Percentiles rank a stretch among this genome's conserved stretches.
phyloP scores from a whole-genome alignment of 2,888 invertebrate genomes.

The Cantharis flavilabris region DNA sequence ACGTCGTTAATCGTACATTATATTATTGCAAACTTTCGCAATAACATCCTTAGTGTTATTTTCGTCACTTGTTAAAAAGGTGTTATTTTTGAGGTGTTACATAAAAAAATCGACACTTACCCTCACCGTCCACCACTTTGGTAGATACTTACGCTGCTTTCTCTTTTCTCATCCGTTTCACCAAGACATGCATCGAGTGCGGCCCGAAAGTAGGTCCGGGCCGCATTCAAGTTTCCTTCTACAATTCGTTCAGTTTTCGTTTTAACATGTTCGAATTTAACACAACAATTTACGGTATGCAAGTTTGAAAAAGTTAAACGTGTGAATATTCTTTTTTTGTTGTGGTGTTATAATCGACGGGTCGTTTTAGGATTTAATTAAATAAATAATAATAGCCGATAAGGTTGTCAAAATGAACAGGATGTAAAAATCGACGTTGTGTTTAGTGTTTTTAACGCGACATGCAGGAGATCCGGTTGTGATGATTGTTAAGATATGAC shows the following conservation, averaged over 20 bases:
- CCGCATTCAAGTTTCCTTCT: slow-evolving; percentile 16
- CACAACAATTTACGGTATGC: background rate
- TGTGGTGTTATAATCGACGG: background rate
- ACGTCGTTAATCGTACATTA: background rate
- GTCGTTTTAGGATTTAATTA: background rate
- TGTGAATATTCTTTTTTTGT: background rate
- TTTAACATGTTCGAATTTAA: background rate
- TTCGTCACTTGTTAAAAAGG: too few species aligned
- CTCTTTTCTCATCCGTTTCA: slow-evolving; percentile 35
- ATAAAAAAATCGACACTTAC: background rate
- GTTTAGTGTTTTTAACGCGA: slow-evolving; percentile 25
- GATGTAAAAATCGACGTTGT: slow-evolving; percentile 33
- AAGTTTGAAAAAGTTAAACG: background rate
- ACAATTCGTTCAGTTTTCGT: slow-evolving; percentile 7
- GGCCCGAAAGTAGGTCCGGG: slow-evolving; percentile 38
- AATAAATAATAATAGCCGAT: background rate
- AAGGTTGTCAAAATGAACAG: slow-evolving; percentile 22
- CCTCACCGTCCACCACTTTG: slow-evolving; percentile 11
- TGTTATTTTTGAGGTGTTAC: background rate
- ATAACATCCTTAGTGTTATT: background rate
- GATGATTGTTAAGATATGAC: slow-evolving; percentile 40
- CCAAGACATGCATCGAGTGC: slow-evolving; percentile 16
- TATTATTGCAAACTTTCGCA: background rate
- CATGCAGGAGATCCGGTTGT: slow-evolving; percentile 31
- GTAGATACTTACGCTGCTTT: slow-evolving; percentile 33